Evolutionary conservation across 2,888 invertebrate genomes (phyloP), one percentile per base, ranked within the genome.

Genomic region (Mesorhabditis spiculigera): DNA sequence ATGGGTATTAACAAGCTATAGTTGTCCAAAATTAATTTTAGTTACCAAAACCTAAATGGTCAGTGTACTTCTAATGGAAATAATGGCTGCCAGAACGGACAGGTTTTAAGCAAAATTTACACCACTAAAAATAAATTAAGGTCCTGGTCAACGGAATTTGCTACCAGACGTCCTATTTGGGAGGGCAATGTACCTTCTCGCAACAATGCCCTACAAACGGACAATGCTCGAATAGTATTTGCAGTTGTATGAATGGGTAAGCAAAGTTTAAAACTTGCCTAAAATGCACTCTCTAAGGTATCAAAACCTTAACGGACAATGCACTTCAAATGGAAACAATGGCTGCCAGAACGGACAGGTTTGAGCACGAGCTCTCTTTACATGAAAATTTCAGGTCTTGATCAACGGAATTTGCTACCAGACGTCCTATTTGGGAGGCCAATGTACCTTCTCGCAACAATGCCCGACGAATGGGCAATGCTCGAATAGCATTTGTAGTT

Each of bases 361-460:
- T 50, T 50, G 13, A 13, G 50, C 6, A 10, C 13, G 6, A 50
- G n/a, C 6, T 10, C 6, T 50, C 50, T 50, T 13, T 50, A 13
- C 6, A 50, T 10, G 13, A 50, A 13, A 6, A 10, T 50, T 10
- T 50, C 13, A 50, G 50, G 50, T 50, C 6, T 10, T 10, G 10
- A n/a, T 50, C n/a, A 50, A 50, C n/a, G 58, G 58, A 50, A 10
- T 13, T 13, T 50, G 58, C 58, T 50, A 13, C 58, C 58, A 50
- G n/a, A 10, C 8, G n/a, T 50, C 58, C 10, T 13, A 13, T 50
- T 10, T n/a, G 8, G 58, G 58, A 10, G 58, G 58, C 58, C 58
- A 50, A 50, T 50, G 58, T n/a, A 42, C 43, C 43, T 65, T 69
- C 65, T 66, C 66, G 62, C 65, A 64, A 42, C 66, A 66, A 66